Base-by-base conservation (phyloP, 2,888 invertebrate genomes). In the Cryptus viduatorius region DNA sequence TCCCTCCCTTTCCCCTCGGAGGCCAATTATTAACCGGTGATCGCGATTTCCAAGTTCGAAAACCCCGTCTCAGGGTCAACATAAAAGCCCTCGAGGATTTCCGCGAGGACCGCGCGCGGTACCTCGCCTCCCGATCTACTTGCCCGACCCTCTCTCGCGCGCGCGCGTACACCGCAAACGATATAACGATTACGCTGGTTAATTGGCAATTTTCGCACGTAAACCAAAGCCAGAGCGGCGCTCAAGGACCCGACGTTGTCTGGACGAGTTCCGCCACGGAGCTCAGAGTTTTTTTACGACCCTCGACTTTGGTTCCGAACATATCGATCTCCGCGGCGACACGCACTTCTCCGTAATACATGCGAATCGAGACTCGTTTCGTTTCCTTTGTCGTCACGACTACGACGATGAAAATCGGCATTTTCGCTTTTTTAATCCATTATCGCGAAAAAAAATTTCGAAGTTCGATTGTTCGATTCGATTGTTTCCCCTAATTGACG, bases 181-280 rank as follows among this genome's bases (percentile, higher is more conserved):
- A 80, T 77, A 81, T 50, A 75, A 77, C 65, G 76, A 84, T 84
- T 82, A 84, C 81, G 86, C 86, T 79, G 76, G 88, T 90, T 90
- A 91, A 90, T 90, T 90, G 90, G 89, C 88, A 86, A 90, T 90
- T 89, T 89, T 89, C 88, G 86, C 89, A 90, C 88, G 88, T 89
- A 90, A 90, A 88, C 88, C 88, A 89, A 87, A 83, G 84, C 77
- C 75, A 71, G 87, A 88, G 87, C 86, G 86, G 86, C 85, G 86
- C 83, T 86, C 91, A 91, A 90, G 90, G 91, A 90, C 88, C 59
- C 50, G 59, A 69, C 75, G 75, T 68, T n/a, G 80, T 71, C 83
- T 79, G 83, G 79, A 84, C 86, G 79, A 86, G 86, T 86, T 86
- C 83, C 82, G 68, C 53, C 16, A 59, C 67, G 64, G 69, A 65